These are phyloP conservation scores for Drosophila navojoa DNA, from an alignment of 1,140 invertebrate species.

Conservation along the genomic window DNA sequence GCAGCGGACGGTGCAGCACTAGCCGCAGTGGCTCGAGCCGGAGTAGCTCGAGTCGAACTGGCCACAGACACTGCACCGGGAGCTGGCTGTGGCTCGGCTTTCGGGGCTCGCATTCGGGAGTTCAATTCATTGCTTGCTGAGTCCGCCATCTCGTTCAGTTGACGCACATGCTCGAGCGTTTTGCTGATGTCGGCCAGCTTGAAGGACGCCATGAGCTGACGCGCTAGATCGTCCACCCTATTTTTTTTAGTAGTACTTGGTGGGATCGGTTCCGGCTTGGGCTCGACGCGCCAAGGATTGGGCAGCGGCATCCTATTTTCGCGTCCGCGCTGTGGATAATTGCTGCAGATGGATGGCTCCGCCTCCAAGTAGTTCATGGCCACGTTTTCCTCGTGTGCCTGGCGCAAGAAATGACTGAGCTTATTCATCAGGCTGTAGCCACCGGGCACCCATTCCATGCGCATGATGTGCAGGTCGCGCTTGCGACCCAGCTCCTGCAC, in stretches of 20 bases:
- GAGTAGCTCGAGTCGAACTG: background rate
- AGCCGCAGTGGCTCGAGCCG: background rate
- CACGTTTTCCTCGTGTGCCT: conserved; percentile 53
- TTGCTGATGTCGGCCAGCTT: conserved; percentile 5
- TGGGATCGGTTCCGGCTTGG: background rate
- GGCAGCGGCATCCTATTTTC: conserved; percentile 59
- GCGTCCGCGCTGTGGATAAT: conserved; percentile 54
- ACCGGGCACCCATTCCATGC: conserved; percentile 54
- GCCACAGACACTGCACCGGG: background rate
- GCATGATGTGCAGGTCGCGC: conserved; percentile 51
- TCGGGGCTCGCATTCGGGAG: no score
- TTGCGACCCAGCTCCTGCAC: conserved; percentile 45
- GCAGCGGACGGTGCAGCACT: no score
- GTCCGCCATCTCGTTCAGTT: conserved; percentile 2
- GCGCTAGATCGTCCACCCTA: conserved; percentile 2
- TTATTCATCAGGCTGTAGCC: conserved; percentile 26
- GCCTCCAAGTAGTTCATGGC: conserved; percentile 38
- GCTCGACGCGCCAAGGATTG: conserved; percentile 52
- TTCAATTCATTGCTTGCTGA: no score
- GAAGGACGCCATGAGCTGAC: conserved; percentile 8
- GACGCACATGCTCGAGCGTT: background rate
- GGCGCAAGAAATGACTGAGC: conserved; percentile 25
- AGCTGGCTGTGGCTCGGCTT: background rate
- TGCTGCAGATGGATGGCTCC: no score
- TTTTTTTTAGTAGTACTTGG: no score